Evolutionary conservation across 2,113 vertebrate species (phyloP), one percentile per base, ranked within the genome.

Genomic region (Platysternon megacephalum): DNA sequence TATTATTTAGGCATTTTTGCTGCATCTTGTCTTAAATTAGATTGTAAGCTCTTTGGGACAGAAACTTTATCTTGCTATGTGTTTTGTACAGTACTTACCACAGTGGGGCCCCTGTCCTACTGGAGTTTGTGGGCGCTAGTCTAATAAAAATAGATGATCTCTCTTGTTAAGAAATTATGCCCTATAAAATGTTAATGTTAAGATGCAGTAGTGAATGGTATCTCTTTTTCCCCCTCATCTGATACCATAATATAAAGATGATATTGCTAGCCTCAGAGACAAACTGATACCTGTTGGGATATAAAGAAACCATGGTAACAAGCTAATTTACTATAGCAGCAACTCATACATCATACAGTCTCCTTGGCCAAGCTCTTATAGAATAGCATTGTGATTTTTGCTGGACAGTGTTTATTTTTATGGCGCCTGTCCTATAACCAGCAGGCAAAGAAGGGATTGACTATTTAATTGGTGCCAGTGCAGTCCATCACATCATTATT

Each of bases 321-420:
- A 80, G 9, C 89, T 80, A 78, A 21, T 91, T 85, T 89, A 11
- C 76, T 82, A 6, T 0, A 29, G 14, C 8, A 80, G 12, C 53
- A 85, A 51, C 46, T 10, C 29, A 28, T 51, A 21, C 80, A 81
- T 14, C 2, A 1, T 51, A 14, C 3, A 8, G 16, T 0, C 0
- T 89, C 13, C 58, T 83, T 84, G 24, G 6, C 24, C 0, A 10
- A 58, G 17, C 56, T 22, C 28, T 89, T 8, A 32, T 8, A 93
- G 68, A 85, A 49, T n/a, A 28, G 24, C 21, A 76, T 42, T 42
- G 11, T 76, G 39, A 24, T 8, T 86, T 88, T 82, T 55, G 26
- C 5, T 80, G 24, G 21, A 4, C 39, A 5, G 3, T 24, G n/a
- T 19, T 3, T 87, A 2, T 19, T 87, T 14, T 82, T 58, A 11